Evolutionary conservation across 2,888 invertebrate species (phyloP), one percentile per base, ranked within the genome.

Genomic region (Acrocyrtus sp.): DNA sequence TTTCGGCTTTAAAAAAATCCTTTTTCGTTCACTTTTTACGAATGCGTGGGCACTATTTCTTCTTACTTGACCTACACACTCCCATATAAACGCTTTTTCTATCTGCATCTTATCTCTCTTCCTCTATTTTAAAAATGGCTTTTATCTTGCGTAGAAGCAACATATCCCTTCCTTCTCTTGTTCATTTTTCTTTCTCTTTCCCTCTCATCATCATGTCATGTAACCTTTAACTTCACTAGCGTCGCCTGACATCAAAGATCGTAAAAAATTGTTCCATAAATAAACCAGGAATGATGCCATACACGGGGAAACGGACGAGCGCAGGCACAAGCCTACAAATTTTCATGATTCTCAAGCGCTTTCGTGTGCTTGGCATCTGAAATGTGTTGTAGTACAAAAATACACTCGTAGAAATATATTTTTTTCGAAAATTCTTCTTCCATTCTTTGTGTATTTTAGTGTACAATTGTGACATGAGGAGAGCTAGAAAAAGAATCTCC

Each of bases 231-330:
- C 4, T 26, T 34, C 17, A 29, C 21, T 2, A n/a, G 19, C 41
- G 10, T 41, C 6, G 27, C 19, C 34, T 12, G 21, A 3, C 56
- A 22, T 41, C 22, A 41, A 29, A 27, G 19, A 26, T 26, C 39
- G 17, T 34, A 34, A 27, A 53, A 61, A 54, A 15, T 34, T 47
- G 60, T 54, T 68, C 34, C 34, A 68, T 61, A 68, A 68, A 68
- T 68, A 68, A 68, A 68, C 68, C 53, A 51, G 34, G 47, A n/a
- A n/a, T n/a, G n/a, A n/a, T n/a, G n/a, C n/a, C n/a, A n/a, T n/a
- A n/a, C n/a, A n/a, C n/a, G n/a, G n/a, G n/a, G n/a, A n/a, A n/a
- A 58, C 22, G 50, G n/a, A 56, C 6, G 29, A 21, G 39, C 15
- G 17, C 29, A 29, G 1, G 27, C 41, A 43, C 26, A 48, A 27